A percentile compares a stretch with the other conserved stretches of the same genome.
These are phyloP conservation scores for Scleropages formosus DNA, from an alignment of 2,797 vertebrate genomes.

Conservation along the genomic window DNA sequence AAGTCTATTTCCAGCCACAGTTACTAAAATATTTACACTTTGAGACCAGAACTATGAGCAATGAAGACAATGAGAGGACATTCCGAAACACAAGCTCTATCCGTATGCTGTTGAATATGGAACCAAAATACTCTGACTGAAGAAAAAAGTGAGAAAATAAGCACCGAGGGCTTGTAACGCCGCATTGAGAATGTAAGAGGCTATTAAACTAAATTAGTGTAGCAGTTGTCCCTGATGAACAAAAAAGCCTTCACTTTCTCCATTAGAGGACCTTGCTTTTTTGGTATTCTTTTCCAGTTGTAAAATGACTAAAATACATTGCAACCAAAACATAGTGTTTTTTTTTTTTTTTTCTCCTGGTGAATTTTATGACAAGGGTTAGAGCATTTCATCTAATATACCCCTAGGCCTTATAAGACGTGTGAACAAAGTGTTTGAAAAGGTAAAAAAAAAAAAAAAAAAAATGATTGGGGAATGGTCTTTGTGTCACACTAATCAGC, in stretches of 20 bases:
- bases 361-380: too few relatives aligned
- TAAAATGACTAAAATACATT: too few relatives aligned
- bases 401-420: too few relatives aligned
- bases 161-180: background rate
- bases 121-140: background rate
- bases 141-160: background rate
- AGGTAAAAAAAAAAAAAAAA: too few relatives aligned
- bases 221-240: background rate
- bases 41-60: background rate
- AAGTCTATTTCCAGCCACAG: background rate
- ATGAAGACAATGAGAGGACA: background rate
- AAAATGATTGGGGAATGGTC: background rate
- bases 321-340: too few relatives aligned
- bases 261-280: too few relatives aligned
- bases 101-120: background rate
- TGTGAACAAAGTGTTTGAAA: too few relatives aligned
- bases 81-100: background rate
- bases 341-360: too few relatives aligned
- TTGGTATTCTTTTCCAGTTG: too few relatives aligned
- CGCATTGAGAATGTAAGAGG: background rate
- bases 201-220: background rate
- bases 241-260: too few relatives aligned
- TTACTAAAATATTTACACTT: background rate
- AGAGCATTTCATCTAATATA: too few relatives aligned
- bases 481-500: background rate